phyloP scores from a whole-genome alignment of 2,888 invertebrate species.

The Diaphora mendica region DNA sequence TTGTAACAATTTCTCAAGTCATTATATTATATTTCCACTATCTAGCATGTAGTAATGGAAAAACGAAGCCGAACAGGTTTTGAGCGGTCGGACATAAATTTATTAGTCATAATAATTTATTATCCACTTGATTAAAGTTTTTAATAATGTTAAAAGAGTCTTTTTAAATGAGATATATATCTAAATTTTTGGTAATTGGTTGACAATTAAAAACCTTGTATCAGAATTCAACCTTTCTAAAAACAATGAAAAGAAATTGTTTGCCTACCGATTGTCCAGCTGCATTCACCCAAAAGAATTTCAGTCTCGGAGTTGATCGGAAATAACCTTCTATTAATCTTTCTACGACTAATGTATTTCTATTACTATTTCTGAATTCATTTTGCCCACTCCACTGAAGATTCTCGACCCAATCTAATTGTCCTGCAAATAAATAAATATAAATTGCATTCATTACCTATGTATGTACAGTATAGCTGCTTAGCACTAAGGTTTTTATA shows the following conservation, averaged over 20 bases:
- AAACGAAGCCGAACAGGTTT: no score
- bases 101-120: no score
- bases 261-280: constrained; percentile 91
- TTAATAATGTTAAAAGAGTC: no score
- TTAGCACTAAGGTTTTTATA: background rate
- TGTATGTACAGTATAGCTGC: no score
- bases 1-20: no score
- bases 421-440: constrained; percentile 79
- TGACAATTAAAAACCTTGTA: background rate
- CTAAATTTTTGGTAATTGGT: no score
- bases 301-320: constrained; percentile 88
- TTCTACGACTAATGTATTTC: constrained; percentile 86
- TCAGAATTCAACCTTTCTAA: background rate
- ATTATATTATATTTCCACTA: no score
- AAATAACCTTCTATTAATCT: constrained; percentile 90
- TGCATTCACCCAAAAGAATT: constrained; percentile 92
- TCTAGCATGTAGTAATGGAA: no score
- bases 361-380: constrained; percentile 84
- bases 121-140: no score
- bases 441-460: background rate
- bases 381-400: constrained; percentile 88
- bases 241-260: background rate
- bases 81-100: no score
- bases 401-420: constrained; percentile 90
- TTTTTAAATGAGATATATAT: no score